Evolutionary conservation across 1,140 invertebrate species (phyloP).

Genomic region (Dendroctonus valens): DNA sequence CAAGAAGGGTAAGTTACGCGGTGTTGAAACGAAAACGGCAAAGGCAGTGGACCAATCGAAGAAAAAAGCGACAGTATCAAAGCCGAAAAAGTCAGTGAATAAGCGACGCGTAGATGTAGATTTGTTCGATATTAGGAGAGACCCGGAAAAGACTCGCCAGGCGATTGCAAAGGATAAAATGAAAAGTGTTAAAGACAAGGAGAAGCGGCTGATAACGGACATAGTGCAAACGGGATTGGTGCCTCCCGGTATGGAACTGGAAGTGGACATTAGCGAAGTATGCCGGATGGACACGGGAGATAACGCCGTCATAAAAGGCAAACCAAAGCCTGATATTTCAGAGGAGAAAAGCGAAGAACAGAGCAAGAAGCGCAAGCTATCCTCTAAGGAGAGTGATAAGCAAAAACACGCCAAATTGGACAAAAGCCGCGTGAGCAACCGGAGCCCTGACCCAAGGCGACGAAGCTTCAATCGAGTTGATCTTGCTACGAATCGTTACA

Average conservation of each 20-base stretch:
- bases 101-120: slow-evolving; percentile 17
- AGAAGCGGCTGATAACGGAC: slow-evolving; percentile 43
- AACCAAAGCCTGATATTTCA: background rate
- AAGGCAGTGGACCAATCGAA: background rate
- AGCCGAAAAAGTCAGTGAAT: background rate
- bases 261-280: slow-evolving; percentile 39
- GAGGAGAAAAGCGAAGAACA: background rate
- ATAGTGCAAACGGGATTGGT: slow-evolving; percentile 49
- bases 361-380: slow-evolving; percentile 12
- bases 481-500: too few species aligned
- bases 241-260: slow-evolving; percentile 50
- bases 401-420: background rate
- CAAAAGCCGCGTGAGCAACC: background rate
- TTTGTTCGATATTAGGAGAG: slow-evolving; percentile 39
- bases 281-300: slow-evolving; percentile 7
- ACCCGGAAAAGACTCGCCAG: slow-evolving; percentile 47
- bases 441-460: background rate
- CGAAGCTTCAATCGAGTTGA: too few species aligned
- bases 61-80: background rate
- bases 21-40: too few species aligned
- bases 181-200: slow-evolving; percentile 45
- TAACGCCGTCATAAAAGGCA: background rate
- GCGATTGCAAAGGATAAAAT: slow-evolving; percentile 48
- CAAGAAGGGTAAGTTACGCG: background rate
- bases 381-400: slow-evolving; percentile 8